Evolutionary conservation across 2,113 vertebrate species (phyloP).

Genomic region (Cochlearius cochlearius): DNA sequence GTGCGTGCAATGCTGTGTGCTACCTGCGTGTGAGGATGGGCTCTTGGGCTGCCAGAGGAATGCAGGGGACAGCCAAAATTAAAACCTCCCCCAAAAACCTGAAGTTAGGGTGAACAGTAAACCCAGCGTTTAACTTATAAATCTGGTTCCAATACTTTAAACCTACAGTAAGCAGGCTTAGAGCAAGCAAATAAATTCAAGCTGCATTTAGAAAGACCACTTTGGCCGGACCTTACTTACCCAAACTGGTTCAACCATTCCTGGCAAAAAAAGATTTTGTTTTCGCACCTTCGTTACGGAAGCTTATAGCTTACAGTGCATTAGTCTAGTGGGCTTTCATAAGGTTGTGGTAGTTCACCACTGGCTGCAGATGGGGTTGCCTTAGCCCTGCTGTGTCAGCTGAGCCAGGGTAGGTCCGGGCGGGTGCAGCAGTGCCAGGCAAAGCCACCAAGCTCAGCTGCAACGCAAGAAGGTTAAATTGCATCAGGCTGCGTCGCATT

Average conservation of each 20-base stretch:
- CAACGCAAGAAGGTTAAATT: background rate
- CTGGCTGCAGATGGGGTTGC: background rate
- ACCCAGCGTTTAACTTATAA: background rate
- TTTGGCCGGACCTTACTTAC: background rate
- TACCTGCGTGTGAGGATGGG: rapidly evolving
- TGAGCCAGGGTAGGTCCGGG: background rate
- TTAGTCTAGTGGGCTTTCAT: background rate
- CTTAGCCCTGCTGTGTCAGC: background rate
- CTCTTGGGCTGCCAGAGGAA: background rate
- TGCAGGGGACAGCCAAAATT: background rate
- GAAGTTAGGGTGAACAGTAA: background rate
- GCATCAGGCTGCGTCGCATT: background rate
- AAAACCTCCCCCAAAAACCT: background rate
- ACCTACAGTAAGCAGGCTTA: background rate
- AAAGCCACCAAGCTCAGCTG: background rate
- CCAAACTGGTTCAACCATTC: background rate
- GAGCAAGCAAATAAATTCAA: background rate
- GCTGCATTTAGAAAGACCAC: background rate
- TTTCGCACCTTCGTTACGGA: background rate
- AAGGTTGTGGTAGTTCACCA: background rate
- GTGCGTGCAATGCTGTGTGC: background rate
- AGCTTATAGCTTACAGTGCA: background rate
- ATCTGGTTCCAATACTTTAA: background rate
- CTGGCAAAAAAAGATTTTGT: background rate
- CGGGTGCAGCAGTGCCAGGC: background rate